Conservation (phyloP, 92 coral and sea anemone species). For the Ricordea florida region DNA sequence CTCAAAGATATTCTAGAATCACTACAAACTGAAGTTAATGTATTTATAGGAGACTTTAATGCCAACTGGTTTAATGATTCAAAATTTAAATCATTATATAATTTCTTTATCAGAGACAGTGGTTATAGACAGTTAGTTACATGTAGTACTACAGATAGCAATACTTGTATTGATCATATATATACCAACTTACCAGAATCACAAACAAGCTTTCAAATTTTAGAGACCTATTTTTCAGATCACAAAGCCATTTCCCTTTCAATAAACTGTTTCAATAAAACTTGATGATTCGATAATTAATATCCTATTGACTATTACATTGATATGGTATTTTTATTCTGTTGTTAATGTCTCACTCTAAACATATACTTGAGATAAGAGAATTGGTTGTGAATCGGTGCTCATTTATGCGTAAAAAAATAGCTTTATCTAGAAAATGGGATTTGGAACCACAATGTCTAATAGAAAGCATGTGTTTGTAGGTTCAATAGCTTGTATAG, state of each 20-base stretch:
- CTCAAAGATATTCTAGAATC: constrained; percentile 17
- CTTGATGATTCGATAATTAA: too few relatives aligned
- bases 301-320: too few relatives aligned
- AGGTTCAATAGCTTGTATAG: too few relatives aligned
- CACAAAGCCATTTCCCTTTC: constrained; percentile 57
- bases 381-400: too few relatives aligned
- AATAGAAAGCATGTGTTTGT: too few relatives aligned
- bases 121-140: constrained; percentile 65
- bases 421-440: too few relatives aligned
- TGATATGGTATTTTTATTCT: too few relatives aligned
- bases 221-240: constrained; percentile 68
- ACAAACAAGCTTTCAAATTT: constrained; percentile 57
- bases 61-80: constrained; percentile 35
- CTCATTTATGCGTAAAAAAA: too few relatives aligned
- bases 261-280: constrained; percentile 55
- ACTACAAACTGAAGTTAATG: constrained; percentile 28
- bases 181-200: constrained; percentile 65
- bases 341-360: too few relatives aligned
- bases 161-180: constrained; percentile 67
- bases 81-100: constrained; percentile 43
- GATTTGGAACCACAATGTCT: too few relatives aligned
- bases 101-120: constrained; percentile 72
- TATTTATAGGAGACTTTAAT: constrained; percentile 59
- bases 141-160: constrained; percentile 59
- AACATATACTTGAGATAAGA: too few relatives aligned